These are phyloP conservation scores for Oligia strigilis DNA, from an alignment of 2,888 invertebrate species.

Conservation along the genomic window DNA sequence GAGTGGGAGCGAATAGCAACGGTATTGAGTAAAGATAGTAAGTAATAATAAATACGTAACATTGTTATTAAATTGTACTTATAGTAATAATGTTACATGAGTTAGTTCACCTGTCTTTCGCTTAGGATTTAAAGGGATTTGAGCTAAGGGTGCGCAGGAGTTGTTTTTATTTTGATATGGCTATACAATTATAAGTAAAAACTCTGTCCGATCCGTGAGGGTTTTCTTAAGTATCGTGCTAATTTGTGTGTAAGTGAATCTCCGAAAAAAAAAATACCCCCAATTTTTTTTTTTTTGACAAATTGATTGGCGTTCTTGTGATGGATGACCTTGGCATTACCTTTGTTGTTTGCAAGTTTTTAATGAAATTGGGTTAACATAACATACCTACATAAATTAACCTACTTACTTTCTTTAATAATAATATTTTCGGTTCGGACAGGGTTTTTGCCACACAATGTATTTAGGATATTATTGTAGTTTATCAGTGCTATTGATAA, in stretches of 20 bases:
- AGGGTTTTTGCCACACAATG: no score
- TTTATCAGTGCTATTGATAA: conserved; percentile 10
- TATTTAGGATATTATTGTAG: background rate
- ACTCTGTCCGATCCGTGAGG: background rate
- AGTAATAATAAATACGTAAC: conserved; percentile 27
- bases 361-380: no score
- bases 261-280: background rate
- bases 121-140: background rate
- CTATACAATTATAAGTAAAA: background rate
- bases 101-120: background rate
- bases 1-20: conserved; percentile 61
- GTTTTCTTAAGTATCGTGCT: background rate
- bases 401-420: background rate
- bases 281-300: background rate
- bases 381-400: no score
- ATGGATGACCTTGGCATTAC: background rate
- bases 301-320: fast-evolving
- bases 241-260: background rate
- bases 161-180: background rate
- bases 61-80: no score
- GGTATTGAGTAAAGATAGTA: conserved; percentile 58
- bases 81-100: no score
- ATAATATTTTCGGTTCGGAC: background rate
- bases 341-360: background rate
- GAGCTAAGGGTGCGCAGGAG: background rate